Evolutionary conservation across 2,888 invertebrate genomes (phyloP).

Genomic region (Agrotis ipsilon): DNA sequence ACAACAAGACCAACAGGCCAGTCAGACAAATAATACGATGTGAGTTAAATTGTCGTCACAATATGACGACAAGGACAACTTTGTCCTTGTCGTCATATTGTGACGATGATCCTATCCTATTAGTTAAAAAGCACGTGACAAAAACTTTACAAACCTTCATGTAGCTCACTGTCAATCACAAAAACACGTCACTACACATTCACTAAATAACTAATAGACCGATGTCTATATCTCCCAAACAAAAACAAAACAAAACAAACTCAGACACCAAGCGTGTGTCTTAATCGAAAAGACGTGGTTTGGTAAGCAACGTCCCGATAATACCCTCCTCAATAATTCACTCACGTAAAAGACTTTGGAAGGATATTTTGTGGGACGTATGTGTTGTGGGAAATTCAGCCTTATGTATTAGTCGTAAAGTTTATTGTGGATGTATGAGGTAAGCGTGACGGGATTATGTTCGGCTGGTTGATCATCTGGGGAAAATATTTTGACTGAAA

Average conservation of each 20-base stretch:
- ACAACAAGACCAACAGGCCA: no score
- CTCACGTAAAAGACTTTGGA: conserved; percentile 50
- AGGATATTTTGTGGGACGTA: conserved; percentile 39
- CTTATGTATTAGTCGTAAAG: conserved; percentile 28
- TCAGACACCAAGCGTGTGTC: conserved; percentile 29
- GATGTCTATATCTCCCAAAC: background rate
- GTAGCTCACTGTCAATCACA: background rate
- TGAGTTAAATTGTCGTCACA: no score
- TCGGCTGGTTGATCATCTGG: conserved; percentile 12
- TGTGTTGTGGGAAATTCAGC: conserved; percentile 21
- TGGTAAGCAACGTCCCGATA: conserved; percentile 46
- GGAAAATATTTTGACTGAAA: conserved; percentile 11
- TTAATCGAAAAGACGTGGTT: conserved; percentile 55
- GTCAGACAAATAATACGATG: no score
- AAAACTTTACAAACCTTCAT: no score
- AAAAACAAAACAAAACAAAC: conserved; percentile 32
- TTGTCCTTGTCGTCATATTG: no score
- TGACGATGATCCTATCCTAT: no score
- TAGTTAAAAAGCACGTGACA: no score
- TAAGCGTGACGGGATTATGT: conserved; percentile 28
- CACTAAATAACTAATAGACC: background rate
- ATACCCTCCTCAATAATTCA: conserved; percentile 41
- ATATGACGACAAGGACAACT: no score
- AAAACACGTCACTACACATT: background rate
- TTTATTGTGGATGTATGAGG: conserved; percentile 36